These are phyloP conservation scores for Yponomeuta cagnagella DNA, from an alignment of 2,888 invertebrate genomes.

Conservation along the genomic window DNA sequence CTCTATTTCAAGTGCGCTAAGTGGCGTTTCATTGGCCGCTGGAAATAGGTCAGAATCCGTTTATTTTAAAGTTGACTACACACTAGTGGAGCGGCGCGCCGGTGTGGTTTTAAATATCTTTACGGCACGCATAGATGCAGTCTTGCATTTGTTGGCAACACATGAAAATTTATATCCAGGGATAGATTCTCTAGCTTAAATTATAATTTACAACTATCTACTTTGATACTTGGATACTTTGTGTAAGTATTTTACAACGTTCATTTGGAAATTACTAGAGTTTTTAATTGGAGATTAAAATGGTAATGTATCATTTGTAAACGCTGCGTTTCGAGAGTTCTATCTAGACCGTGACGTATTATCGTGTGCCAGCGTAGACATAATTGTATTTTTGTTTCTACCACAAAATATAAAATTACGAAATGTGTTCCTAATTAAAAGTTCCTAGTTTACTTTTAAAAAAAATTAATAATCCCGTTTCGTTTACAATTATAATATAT, in stretches of 20 bases:
- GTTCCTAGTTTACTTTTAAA: no score
- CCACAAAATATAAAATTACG: background rate
- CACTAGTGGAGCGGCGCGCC: constrained; percentile 27
- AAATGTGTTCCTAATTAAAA: no score
- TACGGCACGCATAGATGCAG: constrained; percentile 40
- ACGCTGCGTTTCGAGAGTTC: background rate
- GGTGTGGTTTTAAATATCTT: constrained; percentile 15
- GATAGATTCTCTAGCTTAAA: background rate
- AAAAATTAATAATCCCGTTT: no score
- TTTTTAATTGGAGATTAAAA: background rate
- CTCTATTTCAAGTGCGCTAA: background rate
- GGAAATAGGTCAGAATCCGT: constrained; percentile 61
- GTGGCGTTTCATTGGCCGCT: constrained; percentile 2
- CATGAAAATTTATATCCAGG: constrained; percentile 4
- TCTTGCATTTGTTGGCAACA: constrained; percentile 42
- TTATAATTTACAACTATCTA: no score
- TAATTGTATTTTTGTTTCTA: background rate
- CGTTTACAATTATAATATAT: no score
- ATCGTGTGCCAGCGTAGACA: background rate
- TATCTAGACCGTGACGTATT: background rate
- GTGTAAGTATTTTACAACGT: background rate
- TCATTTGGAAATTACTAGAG: background rate
- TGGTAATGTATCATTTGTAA: background rate
- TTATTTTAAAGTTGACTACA: constrained; percentile 45
- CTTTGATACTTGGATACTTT: no score